phyloP scores from a whole-genome alignment of 2,113 vertebrate species.

The Dicentrarchus labrax region DNA sequence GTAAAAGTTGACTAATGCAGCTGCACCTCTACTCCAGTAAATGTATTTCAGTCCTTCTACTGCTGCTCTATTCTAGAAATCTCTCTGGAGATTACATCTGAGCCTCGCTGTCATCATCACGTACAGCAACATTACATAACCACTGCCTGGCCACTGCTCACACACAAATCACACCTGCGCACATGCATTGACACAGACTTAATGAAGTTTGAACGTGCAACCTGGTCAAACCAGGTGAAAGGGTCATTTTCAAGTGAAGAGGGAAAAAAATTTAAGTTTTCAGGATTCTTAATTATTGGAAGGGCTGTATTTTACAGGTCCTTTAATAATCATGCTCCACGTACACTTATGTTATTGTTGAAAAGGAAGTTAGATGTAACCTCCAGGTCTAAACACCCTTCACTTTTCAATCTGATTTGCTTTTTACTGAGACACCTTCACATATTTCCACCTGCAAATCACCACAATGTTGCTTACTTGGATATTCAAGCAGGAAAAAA shows the following conservation, averaged over 20 bases:
- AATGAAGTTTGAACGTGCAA: not conserved
- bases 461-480: not conserved
- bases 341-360: not conserved
- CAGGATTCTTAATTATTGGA: not conserved
- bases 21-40: not conserved
- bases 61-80: conserved; percentile 60
- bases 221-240: not conserved
- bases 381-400: not conserved
- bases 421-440: not conserved
- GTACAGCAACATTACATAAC: conserved; percentile 74
- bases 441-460: not conserved
- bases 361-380: not conserved
- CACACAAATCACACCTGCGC: conserved; percentile 34
- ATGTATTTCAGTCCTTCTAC: conserved; percentile 50
- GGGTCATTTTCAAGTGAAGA: not conserved
- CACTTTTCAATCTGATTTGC: not conserved
- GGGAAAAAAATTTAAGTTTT: not conserved
- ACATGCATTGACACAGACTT: not conserved
- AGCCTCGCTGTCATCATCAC: conserved; percentile 48
- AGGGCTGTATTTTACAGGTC: not conserved
- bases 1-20: not conserved
- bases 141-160: not conserved
- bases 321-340: not conserved
- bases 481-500: not conserved
- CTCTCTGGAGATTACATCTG: conserved; percentile 49